These are phyloP conservation scores for Tipula confusa DNA, from an alignment of 2,888 invertebrate species.

Conservation along the genomic window DNA sequence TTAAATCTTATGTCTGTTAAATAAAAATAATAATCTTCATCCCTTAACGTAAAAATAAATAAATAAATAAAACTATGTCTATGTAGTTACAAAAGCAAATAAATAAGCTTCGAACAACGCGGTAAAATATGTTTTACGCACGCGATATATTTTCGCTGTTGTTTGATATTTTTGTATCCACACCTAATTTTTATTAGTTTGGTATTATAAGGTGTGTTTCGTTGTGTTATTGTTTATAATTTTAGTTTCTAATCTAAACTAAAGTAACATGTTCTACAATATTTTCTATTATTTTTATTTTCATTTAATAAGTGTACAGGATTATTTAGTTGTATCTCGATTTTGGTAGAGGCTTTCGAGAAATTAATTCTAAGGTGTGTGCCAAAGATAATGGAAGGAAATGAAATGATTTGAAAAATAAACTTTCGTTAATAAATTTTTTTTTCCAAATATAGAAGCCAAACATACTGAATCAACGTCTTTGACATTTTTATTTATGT, in stretches of 20 bases:
- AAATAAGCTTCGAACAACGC: background rate
- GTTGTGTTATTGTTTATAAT: background rate
- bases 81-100: background rate
- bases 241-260: constrained; percentile 1
- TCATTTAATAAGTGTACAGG: background rate
- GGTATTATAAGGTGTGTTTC: background rate
- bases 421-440: background rate
- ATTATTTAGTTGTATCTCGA: background rate
- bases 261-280: background rate
- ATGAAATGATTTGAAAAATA: background rate
- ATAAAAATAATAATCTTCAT: background rate
- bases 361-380: background rate
- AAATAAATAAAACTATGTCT: background rate
- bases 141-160: background rate
- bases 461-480: background rate
- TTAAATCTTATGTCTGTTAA: background rate
- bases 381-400: background rate
- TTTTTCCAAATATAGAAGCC: background rate
- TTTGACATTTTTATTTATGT: background rate
- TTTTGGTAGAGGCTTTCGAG: background rate
- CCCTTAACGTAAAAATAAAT: background rate
- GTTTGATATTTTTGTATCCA: background rate
- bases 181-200: constrained; percentile 9
- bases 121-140: background rate
- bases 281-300: background rate